phyloP scores from a whole-genome alignment of 2,888 invertebrate species.

The Hypena proboscidalis region DNA sequence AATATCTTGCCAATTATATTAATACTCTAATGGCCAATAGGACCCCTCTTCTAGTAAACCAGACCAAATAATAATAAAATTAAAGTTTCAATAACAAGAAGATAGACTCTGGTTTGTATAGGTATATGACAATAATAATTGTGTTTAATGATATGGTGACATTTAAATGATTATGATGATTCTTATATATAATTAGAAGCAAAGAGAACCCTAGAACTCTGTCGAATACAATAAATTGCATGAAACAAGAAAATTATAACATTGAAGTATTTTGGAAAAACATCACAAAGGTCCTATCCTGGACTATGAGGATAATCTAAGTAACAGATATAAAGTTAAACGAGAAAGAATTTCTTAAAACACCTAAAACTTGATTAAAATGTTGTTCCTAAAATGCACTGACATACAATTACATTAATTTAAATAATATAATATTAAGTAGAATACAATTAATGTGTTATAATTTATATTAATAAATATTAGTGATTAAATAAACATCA shows the following conservation, averaged over 20 bases:
- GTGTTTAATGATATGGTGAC: constrained; percentile 36
- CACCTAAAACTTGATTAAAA: constrained; percentile 21
- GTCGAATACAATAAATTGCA: not conserved
- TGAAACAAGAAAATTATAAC: too few species aligned
- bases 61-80: constrained; percentile 48
- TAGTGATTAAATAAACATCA: constrained; percentile 42
- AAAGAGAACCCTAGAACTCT: constrained; percentile 1
- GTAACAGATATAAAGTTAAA: constrained; percentile 2
- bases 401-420: constrained; percentile 17
- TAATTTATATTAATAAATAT: constrained; percentile 16
- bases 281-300: too few species aligned
- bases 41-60: constrained; percentile 50
- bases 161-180: constrained; percentile 24
- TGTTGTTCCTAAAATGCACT: constrained; percentile 6
- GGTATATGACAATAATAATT: constrained; percentile 28
- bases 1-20: constrained; percentile 21
- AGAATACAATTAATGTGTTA: constrained; percentile 12
- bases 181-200: constrained; percentile 14
- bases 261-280: too few species aligned
- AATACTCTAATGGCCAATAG: constrained; percentile 29
- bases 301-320: too few species aligned
- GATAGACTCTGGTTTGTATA: constrained; percentile 27
- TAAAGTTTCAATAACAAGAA: constrained; percentile 39
- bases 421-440: constrained; percentile 14
- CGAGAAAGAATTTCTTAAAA: constrained; percentile 12